Conservation (phyloP, 2,113 vertebrate genomes). For the Peromyscus polionotus region DNA sequence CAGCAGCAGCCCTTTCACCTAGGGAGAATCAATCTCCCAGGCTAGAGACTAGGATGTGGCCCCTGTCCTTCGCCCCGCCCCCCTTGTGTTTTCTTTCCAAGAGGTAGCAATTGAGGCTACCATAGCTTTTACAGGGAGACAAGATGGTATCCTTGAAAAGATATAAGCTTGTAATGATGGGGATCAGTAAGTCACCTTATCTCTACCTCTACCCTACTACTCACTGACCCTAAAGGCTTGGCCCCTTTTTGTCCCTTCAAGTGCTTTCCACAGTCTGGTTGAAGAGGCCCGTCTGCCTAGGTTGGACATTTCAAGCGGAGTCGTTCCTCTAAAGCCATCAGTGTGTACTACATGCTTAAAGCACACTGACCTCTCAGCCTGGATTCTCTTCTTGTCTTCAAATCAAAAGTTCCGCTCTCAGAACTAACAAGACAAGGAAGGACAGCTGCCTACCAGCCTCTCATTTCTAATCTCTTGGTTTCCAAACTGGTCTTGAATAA, state of each 20-base stretch:
- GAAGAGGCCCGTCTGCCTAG: background rate
- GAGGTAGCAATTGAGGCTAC: background rate
- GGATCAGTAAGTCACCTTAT: background rate
- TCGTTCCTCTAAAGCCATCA: background rate
- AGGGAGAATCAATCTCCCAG: background rate
- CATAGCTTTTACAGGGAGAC: background rate
- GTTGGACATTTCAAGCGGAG: background rate
- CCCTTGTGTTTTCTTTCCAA: background rate
- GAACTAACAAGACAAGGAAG: background rate
- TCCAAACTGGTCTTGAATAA: background rate
- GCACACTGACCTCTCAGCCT: background rate
- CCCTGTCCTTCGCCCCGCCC: background rate
- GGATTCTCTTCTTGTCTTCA: background rate
- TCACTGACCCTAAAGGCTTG: background rate
- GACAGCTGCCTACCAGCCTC: background rate
- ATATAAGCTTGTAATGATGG: background rate
- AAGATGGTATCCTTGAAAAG: background rate
- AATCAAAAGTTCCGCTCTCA: background rate
- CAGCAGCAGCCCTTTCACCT: background rate
- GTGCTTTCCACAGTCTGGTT: background rate
- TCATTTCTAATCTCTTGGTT: background rate
- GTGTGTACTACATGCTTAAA: background rate
- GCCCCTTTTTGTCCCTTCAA: background rate
- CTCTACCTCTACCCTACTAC: background rate
- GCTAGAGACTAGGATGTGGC: background rate